Evolutionary conservation across 1,140 invertebrate genomes (phyloP), one percentile per base, ranked within the genome.

Genomic region (Heliconius melpomene): DNA sequence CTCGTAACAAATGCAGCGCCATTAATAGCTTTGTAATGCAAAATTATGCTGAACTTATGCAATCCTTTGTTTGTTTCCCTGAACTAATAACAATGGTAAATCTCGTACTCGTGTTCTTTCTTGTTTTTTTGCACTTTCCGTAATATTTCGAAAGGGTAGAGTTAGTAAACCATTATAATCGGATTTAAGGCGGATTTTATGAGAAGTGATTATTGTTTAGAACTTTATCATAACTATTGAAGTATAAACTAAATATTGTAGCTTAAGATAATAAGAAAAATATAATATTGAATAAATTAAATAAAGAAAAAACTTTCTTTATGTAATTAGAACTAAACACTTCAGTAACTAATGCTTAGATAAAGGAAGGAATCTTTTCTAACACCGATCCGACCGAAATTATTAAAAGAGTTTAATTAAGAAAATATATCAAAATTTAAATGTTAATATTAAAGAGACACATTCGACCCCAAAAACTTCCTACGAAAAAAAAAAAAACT

Each of bases 11-110:
- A 66, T 66, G 60, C 60, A 66, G 60, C 8, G 23, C 60, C 60
- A 29, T 66, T 66, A 66, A 57, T 57, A 66, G 60, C 60, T 66
- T 66, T 66, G 60, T 66, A 66, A 66, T 66, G 60, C 60, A 66
- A 66, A 66, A 66, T 66, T 66, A 66, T 66, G 60, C 9, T 11
- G 60, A 66, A 26, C 26, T 29, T 66, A 66, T 66, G 26, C 60
- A 29, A 66, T 66, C 26, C 60, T 66, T 66, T 66, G 60, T 66
- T 66, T 66, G 60, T 66, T 66, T 66, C 60, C 26, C 60, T 66
- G 60, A 29, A 66, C 23, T 66, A 66, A 66, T 66, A 66, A 66
- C 26, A 16, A 66, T 66, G 60, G 5, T 29, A 66, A 66, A 29
- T 26, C 60, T 26, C 26, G 60, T 66, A 60, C n/a, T 1, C 18